Base-by-base conservation (phyloP, 1,140 invertebrate genomes). In the Teleopsis dalmanni region DNA sequence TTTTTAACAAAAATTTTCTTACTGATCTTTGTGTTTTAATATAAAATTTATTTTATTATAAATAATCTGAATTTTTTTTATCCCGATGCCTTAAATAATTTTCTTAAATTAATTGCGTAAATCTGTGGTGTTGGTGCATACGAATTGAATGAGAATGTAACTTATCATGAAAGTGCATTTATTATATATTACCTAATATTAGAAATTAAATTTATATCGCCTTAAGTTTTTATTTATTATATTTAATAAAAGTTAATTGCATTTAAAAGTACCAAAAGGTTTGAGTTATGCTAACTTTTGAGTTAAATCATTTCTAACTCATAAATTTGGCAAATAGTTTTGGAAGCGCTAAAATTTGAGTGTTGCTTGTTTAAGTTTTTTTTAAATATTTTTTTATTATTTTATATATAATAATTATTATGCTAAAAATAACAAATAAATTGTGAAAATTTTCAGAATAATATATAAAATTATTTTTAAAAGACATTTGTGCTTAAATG, bases 251-350 rank as follows among this genome's bases (percentile, higher is more conserved):
- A 7, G 13, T 29, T 29, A 29, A n/a, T n/a, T n/a, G 4, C 9
- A 29, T 21, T 16, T 14, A 13, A n/a, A 21, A 23, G 10, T 43
- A 19, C 14, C 10, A 23, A 4, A 18, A 40, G 22, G 22, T 40
- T 22, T 40, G 7, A 8, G 7, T 29, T 29, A 8, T 23, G 8
- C 19, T 43, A 43, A 31, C 31, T 31, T 43, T 37, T 16, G 7
- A 16, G 10, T 31, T 19, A 13, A 13, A 29, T 43, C 14, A 25
- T 21, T 43, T 21, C 31, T 13, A 16, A 4, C 21, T 8, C 25
- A 42, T 25, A 43, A 43, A 43, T 43, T 43, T 43, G 41, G 41
- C 41, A 43, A 43, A 43, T 31, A 43, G 41, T 43, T 43, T 43
- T 43, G 41, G 41, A 43, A 43, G 41, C 41, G 41, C 41, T 43